Percentiles rank a stretch among this genome's conserved stretches.
These are phyloP conservation scores for Silurus aristotelis DNA, from an alignment of 2,797 vertebrate species.

Conservation along the genomic window DNA sequence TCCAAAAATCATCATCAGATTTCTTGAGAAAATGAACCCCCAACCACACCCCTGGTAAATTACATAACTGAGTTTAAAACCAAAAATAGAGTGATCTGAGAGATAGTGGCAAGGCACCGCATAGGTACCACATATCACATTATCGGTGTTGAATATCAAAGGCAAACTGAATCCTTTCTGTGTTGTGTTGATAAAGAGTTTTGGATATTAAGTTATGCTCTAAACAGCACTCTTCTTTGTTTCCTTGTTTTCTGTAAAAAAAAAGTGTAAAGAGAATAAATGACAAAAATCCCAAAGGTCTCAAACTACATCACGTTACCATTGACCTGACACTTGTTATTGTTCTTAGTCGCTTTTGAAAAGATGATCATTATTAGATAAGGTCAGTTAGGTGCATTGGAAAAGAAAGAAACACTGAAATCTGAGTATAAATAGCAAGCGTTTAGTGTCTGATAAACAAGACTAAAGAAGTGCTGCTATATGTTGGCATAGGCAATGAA, in stretches of 20 bases:
- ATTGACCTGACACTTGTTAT: neutral
- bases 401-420: conserved; percentile 3
- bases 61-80: neutral
- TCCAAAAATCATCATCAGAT: neutral
- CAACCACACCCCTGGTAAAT: no score
- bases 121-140: neutral
- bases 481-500: neutral
- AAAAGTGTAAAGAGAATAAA: neutral
- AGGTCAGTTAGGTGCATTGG: conserved; percentile 4
- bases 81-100: conserved; percentile 1
- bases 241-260: no score
- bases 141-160: conserved; percentile 3
- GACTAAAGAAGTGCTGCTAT: neutral
- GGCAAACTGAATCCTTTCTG: neutral
- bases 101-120: neutral
- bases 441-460: neutral
- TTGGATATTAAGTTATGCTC: neutral
- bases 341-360: neutral
- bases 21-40: neutral
- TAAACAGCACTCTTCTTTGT: neutral
- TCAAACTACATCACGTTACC: neutral
- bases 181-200: neutral
- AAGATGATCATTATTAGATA: neutral
- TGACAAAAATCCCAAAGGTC: neutral
- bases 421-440: neutral